Conservation (phyloP, 2,888 invertebrate species). For the Folsomia manolachei region DNA sequence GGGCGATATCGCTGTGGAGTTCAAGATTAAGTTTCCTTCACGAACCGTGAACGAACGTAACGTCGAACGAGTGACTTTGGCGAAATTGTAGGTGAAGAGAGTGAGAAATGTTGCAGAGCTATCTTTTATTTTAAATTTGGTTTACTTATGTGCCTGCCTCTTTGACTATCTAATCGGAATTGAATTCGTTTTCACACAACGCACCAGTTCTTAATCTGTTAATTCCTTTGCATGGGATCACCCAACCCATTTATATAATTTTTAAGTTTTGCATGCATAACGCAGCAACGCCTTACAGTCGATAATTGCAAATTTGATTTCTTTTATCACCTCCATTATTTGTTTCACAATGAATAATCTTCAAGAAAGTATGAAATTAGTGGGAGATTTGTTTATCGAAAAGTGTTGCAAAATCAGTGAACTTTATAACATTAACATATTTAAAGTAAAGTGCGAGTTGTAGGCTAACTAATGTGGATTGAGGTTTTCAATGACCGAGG, state of each 20-base stretch:
- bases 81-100: not conserved
- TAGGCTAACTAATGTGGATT: too few species aligned
- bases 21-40: not conserved
- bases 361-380: not conserved
- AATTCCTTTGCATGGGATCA: not conserved
- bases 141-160: not conserved
- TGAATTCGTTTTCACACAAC: not conserved
- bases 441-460: too few species aligned
- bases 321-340: not conserved
- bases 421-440: not conserved
- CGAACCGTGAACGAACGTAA: not conserved
- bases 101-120: too few species aligned
- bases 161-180: not conserved
- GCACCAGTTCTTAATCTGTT: not conserved
- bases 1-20: not conserved
- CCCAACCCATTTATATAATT: not conserved
- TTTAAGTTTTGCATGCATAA: not conserved
- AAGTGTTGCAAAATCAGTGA: not conserved
- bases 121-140: not conserved
- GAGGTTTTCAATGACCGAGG: too few species aligned
- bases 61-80: not conserved
- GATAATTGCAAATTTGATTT: not conserved
- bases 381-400: not conserved
- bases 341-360: not conserved
- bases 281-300: not conserved